Evolutionary conservation across 2,888 invertebrate species (phyloP).

Genomic region (Drosophila parthenogenetica): DNA sequence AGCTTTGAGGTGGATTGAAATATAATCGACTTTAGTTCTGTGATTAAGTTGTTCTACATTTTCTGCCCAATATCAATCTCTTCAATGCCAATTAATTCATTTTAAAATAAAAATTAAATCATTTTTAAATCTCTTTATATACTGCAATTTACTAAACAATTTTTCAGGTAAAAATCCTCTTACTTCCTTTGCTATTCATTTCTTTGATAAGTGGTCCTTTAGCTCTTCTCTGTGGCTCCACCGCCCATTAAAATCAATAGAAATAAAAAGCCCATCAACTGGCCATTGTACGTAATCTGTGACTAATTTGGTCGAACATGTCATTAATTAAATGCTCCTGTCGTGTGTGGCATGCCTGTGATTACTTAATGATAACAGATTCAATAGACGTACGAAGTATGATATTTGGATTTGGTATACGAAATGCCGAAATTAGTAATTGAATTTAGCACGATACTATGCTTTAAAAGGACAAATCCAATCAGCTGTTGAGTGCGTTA

Average conservation of each 20-base stretch:
- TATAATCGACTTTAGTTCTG: too few species aligned
- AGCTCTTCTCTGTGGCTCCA: not conserved
- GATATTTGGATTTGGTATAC: conserved; percentile 2
- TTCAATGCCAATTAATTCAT: too few species aligned
- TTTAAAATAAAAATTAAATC: too few species aligned
- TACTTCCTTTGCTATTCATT: not conserved
- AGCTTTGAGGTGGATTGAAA: too few species aligned
- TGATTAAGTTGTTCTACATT: too few species aligned
- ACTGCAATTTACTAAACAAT: too few species aligned
- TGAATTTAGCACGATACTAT: conserved; percentile 48
- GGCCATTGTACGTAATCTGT: conserved; percentile 52
- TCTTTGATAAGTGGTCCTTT: not conserved
- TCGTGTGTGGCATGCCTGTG: conserved; percentile 33
- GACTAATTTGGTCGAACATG: conserved; percentile 60
- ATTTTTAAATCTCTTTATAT: too few species aligned
- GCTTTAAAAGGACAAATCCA: conserved; percentile 55
- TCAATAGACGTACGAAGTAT: conserved; percentile 8
- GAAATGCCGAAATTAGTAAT: conserved; percentile 56
- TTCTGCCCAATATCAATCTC: too few species aligned
- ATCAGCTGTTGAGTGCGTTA: conserved; percentile 68
- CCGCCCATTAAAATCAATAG: conserved; percentile 1
- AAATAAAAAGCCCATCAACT: not conserved
- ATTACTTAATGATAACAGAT: conserved; percentile 42
- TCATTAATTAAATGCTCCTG: conserved; percentile 52
- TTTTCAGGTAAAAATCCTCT: too few species aligned